Evolutionary conservation across 2,113 vertebrate species (phyloP).

Genomic region (Neolamprologus ventralis): DNA sequence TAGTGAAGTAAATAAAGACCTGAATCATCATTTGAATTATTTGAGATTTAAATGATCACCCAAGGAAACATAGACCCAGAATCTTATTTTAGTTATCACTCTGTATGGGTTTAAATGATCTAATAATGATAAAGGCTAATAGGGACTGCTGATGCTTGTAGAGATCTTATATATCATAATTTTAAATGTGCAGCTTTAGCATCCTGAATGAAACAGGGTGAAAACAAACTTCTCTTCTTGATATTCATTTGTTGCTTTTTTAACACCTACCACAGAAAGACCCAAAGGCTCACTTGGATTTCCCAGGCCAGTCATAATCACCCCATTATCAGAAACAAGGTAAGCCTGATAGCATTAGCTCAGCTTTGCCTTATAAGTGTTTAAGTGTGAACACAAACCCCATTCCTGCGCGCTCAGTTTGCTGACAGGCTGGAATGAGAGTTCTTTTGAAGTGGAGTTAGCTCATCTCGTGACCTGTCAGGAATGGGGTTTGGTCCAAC

Average conservation of each 20-base stretch:
- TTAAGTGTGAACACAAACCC: constrained; percentile 20
- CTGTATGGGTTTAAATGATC: neutral
- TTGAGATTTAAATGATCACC: neutral
- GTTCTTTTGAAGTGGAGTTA: constrained; percentile 9
- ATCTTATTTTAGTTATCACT: neutral
- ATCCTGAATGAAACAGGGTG: neutral
- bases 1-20: neutral
- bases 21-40: neutral
- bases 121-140: neutral
- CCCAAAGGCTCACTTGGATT: neutral
- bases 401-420: neutral
- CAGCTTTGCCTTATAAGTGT: neutral
- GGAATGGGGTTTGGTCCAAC: constrained; percentile 12
- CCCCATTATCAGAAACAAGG: constrained; percentile 1
- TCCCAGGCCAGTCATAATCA: constrained; percentile 12
- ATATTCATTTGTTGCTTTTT: neutral
- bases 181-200: neutral
- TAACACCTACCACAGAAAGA: neutral
- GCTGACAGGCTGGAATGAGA: constrained; percentile 49
- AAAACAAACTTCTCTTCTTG: neutral
- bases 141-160: neutral
- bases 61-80: neutral
- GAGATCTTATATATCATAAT: neutral
- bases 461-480: constrained; percentile 30
- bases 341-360: neutral